Conservation (phyloP, 2,113 vertebrate genomes). For the Hippocampus mohnikei region DNA sequence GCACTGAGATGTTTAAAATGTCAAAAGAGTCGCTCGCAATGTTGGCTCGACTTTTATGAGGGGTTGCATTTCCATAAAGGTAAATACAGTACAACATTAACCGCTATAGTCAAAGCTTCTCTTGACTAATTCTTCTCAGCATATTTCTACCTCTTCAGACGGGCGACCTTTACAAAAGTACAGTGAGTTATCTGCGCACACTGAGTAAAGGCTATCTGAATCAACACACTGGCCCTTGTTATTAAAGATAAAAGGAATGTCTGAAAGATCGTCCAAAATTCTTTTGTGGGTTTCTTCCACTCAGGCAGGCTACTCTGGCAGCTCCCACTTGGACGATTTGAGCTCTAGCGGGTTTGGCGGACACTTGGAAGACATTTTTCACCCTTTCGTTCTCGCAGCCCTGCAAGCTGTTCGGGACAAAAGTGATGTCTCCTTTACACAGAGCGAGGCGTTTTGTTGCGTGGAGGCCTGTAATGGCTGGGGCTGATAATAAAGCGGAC, state of each 20-base stretch:
- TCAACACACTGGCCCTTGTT: constrained; percentile 22
- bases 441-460: constrained; percentile 33
- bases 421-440: constrained; percentile 42
- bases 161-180: constrained; percentile 21
- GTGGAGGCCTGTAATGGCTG: constrained; percentile 25
- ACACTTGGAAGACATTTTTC: constrained; percentile 37
- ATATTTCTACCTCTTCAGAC: constrained; percentile 6
- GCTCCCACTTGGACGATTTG: constrained; percentile 2
- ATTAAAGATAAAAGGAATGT: constrained; percentile 41
- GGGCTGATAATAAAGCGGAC: constrained; percentile 32
- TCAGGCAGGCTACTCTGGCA: constrained; percentile 21
- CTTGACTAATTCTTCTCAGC: neutral
- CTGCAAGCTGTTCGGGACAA: constrained; percentile 36
- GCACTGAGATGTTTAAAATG: neutral
- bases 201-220: constrained; percentile 28
- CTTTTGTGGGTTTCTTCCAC: constrained; percentile 37
- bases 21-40: neutral
- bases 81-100: neutral
- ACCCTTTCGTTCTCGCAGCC: constrained; percentile 36
- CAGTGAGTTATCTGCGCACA: constrained; percentile 17
- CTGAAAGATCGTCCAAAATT: constrained; percentile 39
- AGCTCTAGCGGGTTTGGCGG: constrained; percentile 21
- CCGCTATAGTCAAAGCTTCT: neutral
- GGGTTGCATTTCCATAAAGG: neutral
- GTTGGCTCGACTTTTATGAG: neutral